These are phyloP conservation scores for Chloroceryle amazona DNA, from an alignment of 2,797 vertebrate species.

Conservation along the genomic window DNA sequence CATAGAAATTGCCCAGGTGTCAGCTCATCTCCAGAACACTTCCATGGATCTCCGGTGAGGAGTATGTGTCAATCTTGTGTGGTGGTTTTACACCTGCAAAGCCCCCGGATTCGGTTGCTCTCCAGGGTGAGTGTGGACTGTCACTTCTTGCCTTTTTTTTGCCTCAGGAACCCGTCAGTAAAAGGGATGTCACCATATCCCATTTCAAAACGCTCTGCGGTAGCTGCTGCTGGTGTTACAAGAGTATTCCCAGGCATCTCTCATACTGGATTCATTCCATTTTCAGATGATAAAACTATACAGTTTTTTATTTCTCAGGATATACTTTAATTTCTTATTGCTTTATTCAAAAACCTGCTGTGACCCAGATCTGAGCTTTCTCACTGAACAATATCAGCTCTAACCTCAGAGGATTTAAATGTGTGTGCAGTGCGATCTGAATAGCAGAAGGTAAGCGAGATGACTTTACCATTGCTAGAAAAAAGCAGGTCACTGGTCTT, in stretches of 20 bases:
- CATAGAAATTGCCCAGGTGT: neutral
- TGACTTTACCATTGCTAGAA: neutral
- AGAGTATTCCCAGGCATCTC: neutral
- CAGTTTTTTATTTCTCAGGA: neutral
- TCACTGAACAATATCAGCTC: neutral
- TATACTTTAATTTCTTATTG: neutral
- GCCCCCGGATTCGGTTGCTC: neutral
- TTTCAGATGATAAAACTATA: neutral
- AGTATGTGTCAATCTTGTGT: neutral
- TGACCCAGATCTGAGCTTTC: neutral
- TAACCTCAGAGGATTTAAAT: neutral
- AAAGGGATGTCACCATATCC: neutral
- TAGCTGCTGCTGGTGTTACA: neutral
- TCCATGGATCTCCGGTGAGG: neutral
- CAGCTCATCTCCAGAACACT: neutral
- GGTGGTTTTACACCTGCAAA: slow-evolving; percentile 48
- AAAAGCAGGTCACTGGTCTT: neutral
- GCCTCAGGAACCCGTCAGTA: neutral
- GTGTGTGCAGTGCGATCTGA: neutral
- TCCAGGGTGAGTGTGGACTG: neutral
- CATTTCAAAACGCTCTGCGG: neutral
- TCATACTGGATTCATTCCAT: neutral
- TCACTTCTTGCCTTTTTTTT: neutral
- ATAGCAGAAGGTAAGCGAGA: neutral
- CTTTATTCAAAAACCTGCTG: neutral